Conservation (phyloP, 2,888 invertebrate species). For the Sphaerophoria rueppellii region DNA sequence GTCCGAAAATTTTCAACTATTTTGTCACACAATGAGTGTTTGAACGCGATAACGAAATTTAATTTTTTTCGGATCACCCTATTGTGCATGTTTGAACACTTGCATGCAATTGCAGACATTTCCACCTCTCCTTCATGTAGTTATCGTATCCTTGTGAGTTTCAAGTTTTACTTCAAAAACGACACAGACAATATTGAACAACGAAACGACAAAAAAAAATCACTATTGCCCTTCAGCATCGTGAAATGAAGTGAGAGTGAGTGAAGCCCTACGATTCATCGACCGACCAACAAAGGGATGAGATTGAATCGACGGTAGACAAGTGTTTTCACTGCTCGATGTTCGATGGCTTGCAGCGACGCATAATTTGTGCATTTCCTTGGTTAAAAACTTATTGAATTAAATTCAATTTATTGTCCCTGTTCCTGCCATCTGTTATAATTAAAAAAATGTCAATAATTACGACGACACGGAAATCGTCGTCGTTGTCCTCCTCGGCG, state of each 20-base stretch:
- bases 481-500: not conserved
- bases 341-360: conserved; percentile 6
- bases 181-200: conserved; percentile 16
- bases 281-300: not conserved
- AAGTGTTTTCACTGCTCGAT: conserved; percentile 29
- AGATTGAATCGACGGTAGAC: not conserved
- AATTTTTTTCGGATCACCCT: conserved; percentile 7
- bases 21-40: too few species aligned
- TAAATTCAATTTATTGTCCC: conserved; percentile 68
- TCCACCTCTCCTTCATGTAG: not conserved
- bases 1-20: too few species aligned
- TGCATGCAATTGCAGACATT: not conserved
- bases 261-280: not conserved
- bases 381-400: conserved; percentile 54
- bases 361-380: conserved; percentile 63
- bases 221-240: conserved; percentile 34
- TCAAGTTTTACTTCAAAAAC: conserved; percentile 41
- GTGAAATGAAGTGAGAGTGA: not conserved
- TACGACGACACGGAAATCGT: conserved; percentile 28
- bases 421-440: conserved; percentile 63
- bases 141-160: conserved; percentile 39
- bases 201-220: conserved; percentile 31
- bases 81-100: not conserved
- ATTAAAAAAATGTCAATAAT: conserved; percentile 70
- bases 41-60: not conserved